These are phyloP conservation scores for Leptoclinus maculatus DNA, from an alignment of 2,797 vertebrate genomes.

Conservation along the genomic window DNA sequence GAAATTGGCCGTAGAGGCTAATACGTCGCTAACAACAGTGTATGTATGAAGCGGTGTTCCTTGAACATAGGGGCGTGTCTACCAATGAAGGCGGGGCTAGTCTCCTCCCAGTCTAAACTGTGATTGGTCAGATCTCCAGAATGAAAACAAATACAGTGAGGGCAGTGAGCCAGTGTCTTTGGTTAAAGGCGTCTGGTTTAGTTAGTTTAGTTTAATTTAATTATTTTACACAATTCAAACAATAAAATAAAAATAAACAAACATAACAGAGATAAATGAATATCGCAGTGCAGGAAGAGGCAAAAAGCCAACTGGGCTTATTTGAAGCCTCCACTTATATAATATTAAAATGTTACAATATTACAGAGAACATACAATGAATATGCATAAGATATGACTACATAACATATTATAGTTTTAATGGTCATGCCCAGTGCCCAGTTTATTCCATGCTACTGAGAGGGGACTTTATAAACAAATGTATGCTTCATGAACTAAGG, in stretches of 20 bases:
- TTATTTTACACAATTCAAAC: no score
- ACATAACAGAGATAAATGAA: no score
- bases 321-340: no score
- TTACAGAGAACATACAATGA: no score
- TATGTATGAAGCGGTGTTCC: constrained; percentile 82
- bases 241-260: no score
- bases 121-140: constrained; percentile 71
- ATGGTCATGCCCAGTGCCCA: constrained; percentile 19
- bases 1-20: constrained; percentile 56
- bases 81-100: constrained; percentile 58
- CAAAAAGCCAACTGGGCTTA: no score
- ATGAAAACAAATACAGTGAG: constrained; percentile 77
- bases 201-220: background rate
- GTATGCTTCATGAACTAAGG: background rate
- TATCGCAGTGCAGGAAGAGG: no score
- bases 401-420: no score
- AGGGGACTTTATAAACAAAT: background rate
- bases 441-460: background rate
- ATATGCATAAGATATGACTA: no score
- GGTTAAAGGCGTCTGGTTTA: constrained; percentile 21
- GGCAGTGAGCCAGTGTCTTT: constrained; percentile 23
- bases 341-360: no score
- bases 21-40: constrained; percentile 82
- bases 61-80: constrained; percentile 80
- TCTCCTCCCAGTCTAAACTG: constrained; percentile 60